phyloP scores from a whole-genome alignment of 2,113 vertebrate genomes.

The Thinocorus orbignyianus region DNA sequence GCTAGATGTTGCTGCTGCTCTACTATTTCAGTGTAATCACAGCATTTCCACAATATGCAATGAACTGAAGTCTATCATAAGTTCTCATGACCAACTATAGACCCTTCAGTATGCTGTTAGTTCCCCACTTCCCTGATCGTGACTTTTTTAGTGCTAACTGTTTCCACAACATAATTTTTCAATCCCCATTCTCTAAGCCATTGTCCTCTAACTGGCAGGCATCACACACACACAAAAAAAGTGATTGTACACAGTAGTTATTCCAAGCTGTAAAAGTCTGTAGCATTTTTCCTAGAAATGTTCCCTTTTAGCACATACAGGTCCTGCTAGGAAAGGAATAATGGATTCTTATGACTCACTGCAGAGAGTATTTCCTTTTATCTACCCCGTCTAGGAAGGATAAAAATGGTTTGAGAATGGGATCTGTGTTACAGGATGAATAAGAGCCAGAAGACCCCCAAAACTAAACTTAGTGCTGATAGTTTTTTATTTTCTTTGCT shows the following conservation, averaged over 20 bases:
- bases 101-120: background rate
- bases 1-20: background rate
- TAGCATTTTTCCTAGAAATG: background rate
- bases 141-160: background rate
- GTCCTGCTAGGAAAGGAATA: background rate
- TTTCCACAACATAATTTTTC: background rate
- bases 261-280: background rate
- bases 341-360: background rate
- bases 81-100: background rate
- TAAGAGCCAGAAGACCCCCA: background rate
- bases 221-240: background rate
- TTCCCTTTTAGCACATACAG: background rate
- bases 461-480: background rate
- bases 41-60: background rate
- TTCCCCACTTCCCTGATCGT: background rate
- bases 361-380: background rate
- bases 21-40: background rate
- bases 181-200: background rate
- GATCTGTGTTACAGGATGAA: background rate
- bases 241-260: background rate
- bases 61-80: background rate
- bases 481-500: background rate
- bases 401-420: background rate
- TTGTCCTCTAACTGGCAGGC: background rate
- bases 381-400: background rate